Evolutionary conservation across 1,140 invertebrate species (phyloP).

Genomic region (Lucilia cuprina): DNA sequence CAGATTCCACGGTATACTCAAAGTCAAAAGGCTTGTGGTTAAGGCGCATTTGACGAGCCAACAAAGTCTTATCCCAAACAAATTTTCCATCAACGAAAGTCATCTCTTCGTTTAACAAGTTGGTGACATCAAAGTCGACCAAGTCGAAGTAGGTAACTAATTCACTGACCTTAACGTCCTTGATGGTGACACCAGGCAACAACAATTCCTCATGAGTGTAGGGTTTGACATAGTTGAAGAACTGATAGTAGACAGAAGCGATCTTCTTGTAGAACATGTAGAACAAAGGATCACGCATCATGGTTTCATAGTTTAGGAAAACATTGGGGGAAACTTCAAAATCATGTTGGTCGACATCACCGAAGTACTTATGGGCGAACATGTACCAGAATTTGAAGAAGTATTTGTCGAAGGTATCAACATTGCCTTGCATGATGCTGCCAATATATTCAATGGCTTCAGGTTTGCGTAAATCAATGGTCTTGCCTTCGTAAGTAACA

Average conservation of each 20-base stretch:
- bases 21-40: conserved; percentile 71
- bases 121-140: conserved; percentile 64
- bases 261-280: conserved; percentile 66
- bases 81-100: conserved; percentile 33
- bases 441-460: conserved; percentile 72
- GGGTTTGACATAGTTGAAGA: conserved; percentile 23
- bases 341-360: conserved; percentile 41
- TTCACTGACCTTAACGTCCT: conserved; percentile 67
- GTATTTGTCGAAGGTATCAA: conserved; percentile 68
- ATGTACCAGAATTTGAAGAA: conserved; percentile 67
- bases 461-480: conserved; percentile 64
- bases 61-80: conserved; percentile 38
- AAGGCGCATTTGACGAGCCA: conserved; percentile 68
- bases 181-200: conserved; percentile 63
- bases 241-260: conserved; percentile 62
- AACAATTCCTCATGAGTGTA: conserved; percentile 38
- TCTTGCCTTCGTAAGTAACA: conserved; percentile 64
- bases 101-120: conserved; percentile 64
- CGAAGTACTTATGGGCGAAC: conserved; percentile 58
- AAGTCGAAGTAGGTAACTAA: conserved; percentile 74
- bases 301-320: conserved; percentile 65
- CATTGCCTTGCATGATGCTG: conserved; percentile 70
- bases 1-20: conserved; percentile 64
- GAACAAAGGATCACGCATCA: conserved; percentile 69
- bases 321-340: conserved; percentile 62